Evolutionary conservation across 2,113 vertebrate species (phyloP).

Genomic region (Herpetotheres cachinnans): DNA sequence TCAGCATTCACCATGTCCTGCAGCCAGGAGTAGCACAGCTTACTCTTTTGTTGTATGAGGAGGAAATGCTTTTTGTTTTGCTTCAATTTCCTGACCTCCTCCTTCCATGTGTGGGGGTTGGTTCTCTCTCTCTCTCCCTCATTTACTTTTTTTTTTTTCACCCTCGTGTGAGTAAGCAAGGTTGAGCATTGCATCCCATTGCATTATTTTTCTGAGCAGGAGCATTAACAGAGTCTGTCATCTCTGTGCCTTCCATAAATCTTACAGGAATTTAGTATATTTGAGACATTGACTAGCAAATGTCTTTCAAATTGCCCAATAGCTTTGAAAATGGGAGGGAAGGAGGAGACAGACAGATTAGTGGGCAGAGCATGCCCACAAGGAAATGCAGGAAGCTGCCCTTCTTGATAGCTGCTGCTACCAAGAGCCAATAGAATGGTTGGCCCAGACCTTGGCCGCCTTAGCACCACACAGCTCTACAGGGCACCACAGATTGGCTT

Average conservation of each 20-base stretch:
- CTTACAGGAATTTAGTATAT: background rate
- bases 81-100: background rate
- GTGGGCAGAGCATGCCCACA: background rate
- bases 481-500: background rate
- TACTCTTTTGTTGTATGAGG: background rate
- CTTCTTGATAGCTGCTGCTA: background rate
- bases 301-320: background rate
- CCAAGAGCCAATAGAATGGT: background rate
- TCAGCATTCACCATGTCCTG: background rate
- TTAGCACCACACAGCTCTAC: background rate
- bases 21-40: background rate
- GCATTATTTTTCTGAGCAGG: background rate
- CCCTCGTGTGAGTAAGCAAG: background rate
- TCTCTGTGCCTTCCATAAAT: background rate
- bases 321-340: background rate
- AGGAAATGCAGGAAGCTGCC: background rate
- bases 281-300: background rate
- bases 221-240: background rate
- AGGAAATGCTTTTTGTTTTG: background rate
- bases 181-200: background rate
- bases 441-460: background rate
- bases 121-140: no score
- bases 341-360: no score
- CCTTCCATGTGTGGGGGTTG: background rate
- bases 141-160: accelerated